Percentiles rank a stretch among this genome's conserved stretches.
Evolutionary conservation across 2,113 vertebrate genomes (phyloP).

Genomic region (Grammomys surdaster): DNA sequence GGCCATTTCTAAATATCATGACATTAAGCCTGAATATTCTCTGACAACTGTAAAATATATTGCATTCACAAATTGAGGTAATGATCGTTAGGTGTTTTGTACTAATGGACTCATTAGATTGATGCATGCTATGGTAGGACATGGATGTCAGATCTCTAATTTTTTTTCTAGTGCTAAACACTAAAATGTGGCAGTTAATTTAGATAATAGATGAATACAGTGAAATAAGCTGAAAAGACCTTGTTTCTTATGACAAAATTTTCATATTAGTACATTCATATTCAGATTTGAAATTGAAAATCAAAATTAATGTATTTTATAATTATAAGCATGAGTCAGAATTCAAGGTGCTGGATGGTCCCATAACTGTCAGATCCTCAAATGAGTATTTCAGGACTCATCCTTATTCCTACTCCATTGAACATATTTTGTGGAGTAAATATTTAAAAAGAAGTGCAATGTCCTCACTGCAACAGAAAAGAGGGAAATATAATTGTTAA

Average conservation of each 20-base stretch:
- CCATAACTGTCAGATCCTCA: neutral
- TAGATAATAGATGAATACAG: neutral
- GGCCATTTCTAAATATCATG: slow-evolving; percentile 73
- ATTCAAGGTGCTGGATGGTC: neutral
- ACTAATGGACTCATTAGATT: slow-evolving; percentile 54
- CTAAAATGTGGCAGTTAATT: neutral
- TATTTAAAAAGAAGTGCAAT: neutral
- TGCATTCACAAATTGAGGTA: slow-evolving; percentile 36
- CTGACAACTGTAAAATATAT: slow-evolving; percentile 45
- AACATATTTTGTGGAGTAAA: neutral
- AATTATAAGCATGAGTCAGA: slow-evolving; percentile 29
- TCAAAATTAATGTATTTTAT: neutral
- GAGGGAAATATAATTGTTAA: neutral
- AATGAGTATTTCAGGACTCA: neutral
- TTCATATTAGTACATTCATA: neutral
- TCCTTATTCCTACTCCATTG: neutral
- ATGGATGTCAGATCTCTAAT: neutral
- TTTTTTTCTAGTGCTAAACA: neutral
- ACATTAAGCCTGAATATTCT: slow-evolving; percentile 63
- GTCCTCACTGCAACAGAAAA: neutral
- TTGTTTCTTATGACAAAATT: neutral
- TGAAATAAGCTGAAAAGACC: neutral
- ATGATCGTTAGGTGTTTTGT: slow-evolving; percentile 67
- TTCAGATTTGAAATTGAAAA: neutral
- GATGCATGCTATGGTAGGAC: neutral